These are phyloP conservation scores for Synanthedon formicaeformis DNA, from an alignment of 2,888 invertebrate species.

Conservation along the genomic window DNA sequence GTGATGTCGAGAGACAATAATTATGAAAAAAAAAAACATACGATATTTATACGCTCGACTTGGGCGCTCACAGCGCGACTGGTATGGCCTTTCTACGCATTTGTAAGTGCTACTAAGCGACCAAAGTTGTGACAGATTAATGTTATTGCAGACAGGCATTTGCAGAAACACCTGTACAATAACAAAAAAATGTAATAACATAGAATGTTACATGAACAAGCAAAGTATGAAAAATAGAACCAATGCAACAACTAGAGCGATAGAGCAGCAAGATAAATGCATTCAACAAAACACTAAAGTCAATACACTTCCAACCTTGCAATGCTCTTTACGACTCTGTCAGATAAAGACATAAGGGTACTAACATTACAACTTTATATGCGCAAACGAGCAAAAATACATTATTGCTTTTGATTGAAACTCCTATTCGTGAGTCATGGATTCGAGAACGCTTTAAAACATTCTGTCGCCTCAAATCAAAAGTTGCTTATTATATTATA, in stretches of 20 bases:
- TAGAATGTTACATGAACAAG: constrained; percentile 10
- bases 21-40: too few relatives aligned
- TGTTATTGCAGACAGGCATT: too few relatives aligned
- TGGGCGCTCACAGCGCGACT: too few relatives aligned
- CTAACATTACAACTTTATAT: constrained; percentile 50
- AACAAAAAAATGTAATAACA: too few relatives aligned
- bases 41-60: too few relatives aligned
- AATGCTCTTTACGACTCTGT: constrained; percentile 61
- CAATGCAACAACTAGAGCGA: constrained; percentile 44
- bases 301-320: constrained; percentile 69
- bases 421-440: neutral
- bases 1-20: too few relatives aligned
- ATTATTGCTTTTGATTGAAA: neutral
- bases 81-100: too few relatives aligned
- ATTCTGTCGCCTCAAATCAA: neutral
- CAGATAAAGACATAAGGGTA: constrained; percentile 45
- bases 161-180: too few relatives aligned
- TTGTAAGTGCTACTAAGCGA: neutral
- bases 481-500: neutral
- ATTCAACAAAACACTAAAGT: constrained; percentile 61
- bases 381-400: constrained; percentile 6
- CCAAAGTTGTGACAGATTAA: too few relatives aligned
- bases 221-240: constrained; percentile 20
- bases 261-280: constrained; percentile 54
- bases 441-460: neutral